Percentiles rank a stretch among this genome's conserved stretches.
Evolutionary conservation across 2,113 vertebrate species (phyloP).

Genomic region (Megaleporinus macrocephalus): DNA sequence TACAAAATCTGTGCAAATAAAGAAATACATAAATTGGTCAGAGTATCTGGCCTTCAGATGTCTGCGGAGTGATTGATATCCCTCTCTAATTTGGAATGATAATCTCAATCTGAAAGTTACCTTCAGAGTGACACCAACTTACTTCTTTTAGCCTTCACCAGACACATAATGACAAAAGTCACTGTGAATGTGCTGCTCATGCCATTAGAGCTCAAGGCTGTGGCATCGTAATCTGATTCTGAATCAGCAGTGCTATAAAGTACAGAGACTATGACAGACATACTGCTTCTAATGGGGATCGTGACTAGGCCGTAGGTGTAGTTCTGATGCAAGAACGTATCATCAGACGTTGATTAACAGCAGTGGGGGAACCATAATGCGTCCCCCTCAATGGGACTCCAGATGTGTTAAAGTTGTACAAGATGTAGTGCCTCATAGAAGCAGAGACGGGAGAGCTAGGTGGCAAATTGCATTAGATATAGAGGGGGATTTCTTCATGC

Average conservation of each 20-base stretch:
- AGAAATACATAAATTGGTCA: not conserved
- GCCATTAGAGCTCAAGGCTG: not conserved
- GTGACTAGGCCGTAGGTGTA: slow-evolving; percentile 9
- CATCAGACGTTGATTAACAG: slow-evolving; percentile 12
- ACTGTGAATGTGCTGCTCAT: not conserved
- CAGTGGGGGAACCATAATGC: not conserved
- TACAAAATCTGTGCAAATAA: no score
- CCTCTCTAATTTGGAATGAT: not conserved
- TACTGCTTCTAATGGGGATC: not conserved
- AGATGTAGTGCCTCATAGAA: not conserved
- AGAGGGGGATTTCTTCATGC: not conserved
- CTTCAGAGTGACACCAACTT: not conserved
- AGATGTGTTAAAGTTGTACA: slow-evolving; percentile 16
- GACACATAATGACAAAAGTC: not conserved
- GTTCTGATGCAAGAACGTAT: not conserved
- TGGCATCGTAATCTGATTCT: not conserved
- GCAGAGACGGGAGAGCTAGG: not conserved
- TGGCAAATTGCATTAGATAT: slow-evolving; percentile 30
- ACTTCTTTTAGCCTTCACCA: not conserved
- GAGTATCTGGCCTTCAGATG: not conserved
- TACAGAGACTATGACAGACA: not conserved
- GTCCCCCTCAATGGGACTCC: slow-evolving; percentile 7
- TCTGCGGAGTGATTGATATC: not conserved
- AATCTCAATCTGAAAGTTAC: not conserved
- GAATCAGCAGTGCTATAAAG: not conserved